Base-by-base conservation (phyloP, 2,888 invertebrate species). In the Labia minor region DNA sequence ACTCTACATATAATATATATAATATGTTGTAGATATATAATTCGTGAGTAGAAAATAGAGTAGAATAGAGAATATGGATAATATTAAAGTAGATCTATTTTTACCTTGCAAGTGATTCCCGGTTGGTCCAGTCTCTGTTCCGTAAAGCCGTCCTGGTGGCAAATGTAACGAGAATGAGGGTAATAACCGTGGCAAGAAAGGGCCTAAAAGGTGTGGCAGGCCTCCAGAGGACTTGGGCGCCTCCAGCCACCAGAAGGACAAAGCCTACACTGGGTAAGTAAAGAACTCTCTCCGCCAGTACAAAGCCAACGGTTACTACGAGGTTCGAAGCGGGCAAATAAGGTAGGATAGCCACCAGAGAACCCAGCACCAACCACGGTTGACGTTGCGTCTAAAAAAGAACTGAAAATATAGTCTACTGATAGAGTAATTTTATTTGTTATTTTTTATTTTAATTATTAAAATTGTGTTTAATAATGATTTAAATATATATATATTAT, bases 181-280 rank as follows among this genome's bases (percentile, higher is more conserved):
- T 49, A 49, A 49, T 49, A 11, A 3, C 49, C 3, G 49, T 16
- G 1, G 80, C 77, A 20, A 85, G 79, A 1, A 83, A 81, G 11
- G 82, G 74, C 63, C 80, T 79, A 64, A 85, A 74, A 37, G 71
- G 49, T 14, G 67, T 63, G 0, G 69, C 67, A 1, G 64, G 62
- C 62, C 67, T 69, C 85, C 87, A 87, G 71, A 86, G 76, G 72
- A 85, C 76, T 76, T 89, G 88, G 63, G 87, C 81, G 1, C 91
- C 91, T 74, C 87, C 86, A 0, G 84, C 88, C 20, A 90, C 85
- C 66, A 93, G 78, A 64, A 93, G 78, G 68, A 90, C 89, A 76
- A 87, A 87, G 0, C 92, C 92, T 74, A 92, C 83, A 74, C 92
- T 92, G 65, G 94, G 92, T 74, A 94, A 90, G 78, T 94, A 94